Conservation (phyloP, 2,797 vertebrate genomes). For the Adrianichthys oophorus region DNA sequence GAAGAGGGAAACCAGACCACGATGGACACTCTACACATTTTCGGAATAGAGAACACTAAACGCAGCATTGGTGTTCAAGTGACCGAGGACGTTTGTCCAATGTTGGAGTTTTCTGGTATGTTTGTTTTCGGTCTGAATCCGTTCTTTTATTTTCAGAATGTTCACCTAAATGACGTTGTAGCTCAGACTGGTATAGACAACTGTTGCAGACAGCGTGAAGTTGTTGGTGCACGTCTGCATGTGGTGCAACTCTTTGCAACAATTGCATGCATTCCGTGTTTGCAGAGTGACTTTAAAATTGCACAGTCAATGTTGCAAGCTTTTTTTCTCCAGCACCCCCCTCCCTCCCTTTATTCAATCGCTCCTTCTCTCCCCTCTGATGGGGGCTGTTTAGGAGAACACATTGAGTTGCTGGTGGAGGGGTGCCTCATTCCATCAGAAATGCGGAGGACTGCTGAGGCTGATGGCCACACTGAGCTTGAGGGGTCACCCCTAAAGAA, state of each 20-base stretch:
- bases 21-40: background rate
- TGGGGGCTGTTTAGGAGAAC: slow-evolving; percentile 19
- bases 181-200: too few species aligned
- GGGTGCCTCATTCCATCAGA: slow-evolving; percentile 25
- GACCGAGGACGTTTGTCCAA: slow-evolving; percentile 21
- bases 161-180: background rate
- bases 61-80: slow-evolving; percentile 78
- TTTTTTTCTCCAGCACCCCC: slow-evolving; percentile 15
- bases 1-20: background rate
- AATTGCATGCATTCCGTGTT: background rate
- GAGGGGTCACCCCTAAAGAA: slow-evolving; percentile 29
- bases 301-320: slow-evolving; percentile 10
- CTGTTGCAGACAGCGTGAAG: background rate
- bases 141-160: background rate
- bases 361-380: slow-evolving; percentile 16
- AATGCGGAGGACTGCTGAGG: slow-evolving; percentile 3
- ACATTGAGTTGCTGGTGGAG: slow-evolving; percentile 22
- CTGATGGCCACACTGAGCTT: slow-evolving; percentile 31
- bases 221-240: background rate
- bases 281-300: background rate
- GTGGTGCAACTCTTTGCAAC: too few species aligned
- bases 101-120: slow-evolving; percentile 30
- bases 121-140: background rate
- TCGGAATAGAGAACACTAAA: slow-evolving; percentile 1
- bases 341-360: slow-evolving; percentile 15